These are phyloP conservation scores for Muraenolepis orangiensis DNA, from an alignment of 2,797 vertebrate species.

Conservation along the genomic window DNA sequence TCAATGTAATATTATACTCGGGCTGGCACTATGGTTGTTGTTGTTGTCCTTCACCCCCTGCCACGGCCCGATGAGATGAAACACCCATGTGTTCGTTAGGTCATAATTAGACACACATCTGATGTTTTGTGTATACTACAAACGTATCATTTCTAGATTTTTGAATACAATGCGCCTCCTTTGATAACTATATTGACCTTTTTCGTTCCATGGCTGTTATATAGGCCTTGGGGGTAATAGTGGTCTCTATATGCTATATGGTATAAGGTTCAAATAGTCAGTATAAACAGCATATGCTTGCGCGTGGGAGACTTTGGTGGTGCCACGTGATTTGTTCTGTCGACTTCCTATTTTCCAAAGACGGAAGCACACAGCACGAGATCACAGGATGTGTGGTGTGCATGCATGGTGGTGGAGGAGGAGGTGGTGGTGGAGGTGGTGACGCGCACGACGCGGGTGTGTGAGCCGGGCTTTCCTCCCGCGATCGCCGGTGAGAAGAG, in stretches of 20 bases:
- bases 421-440: no score
- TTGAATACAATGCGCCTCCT: background rate
- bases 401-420: no score
- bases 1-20: background rate
- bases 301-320: slow-evolving; percentile 20
- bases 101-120: background rate
- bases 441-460: slow-evolving; percentile 35
- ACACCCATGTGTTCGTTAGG: background rate
- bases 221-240: background rate
- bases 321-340: slow-evolving; percentile 54
- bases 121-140: background rate
- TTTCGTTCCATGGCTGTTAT: background rate
- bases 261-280: background rate
- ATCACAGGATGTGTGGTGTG: slow-evolving; percentile 71
- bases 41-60: background rate
- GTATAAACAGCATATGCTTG: no score
- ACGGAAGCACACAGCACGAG: slow-evolving; percentile 71
- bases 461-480: slow-evolving; percentile 3
- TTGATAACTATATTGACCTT: background rate
- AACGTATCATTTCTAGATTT: background rate
- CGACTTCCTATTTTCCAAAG: slow-evolving; percentile 62
- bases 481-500: slow-evolving; percentile 41
- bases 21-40: background rate
- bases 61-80: background rate
- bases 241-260: slow-evolving; percentile 30